Evolutionary conservation across 35 echinoderm and acorn worm genomes (phyloP).

Genomic region (Ptychodera flava): DNA sequence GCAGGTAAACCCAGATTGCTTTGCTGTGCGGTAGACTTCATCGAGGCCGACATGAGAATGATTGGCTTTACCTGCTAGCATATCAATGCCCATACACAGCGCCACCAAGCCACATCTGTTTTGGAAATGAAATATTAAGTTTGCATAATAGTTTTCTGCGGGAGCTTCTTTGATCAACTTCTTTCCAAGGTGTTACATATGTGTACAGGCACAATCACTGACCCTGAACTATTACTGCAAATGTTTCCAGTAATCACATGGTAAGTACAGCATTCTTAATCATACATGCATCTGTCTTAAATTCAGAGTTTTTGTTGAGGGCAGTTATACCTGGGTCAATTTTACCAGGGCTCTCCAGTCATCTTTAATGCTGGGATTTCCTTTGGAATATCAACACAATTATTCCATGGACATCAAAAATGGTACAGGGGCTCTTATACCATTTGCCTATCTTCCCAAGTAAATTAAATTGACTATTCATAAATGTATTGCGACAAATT

Average conservation of each 20-base stretch:
- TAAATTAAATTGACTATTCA: too few species aligned
- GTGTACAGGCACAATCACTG: background rate
- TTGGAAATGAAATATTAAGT: background rate
- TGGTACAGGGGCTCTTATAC: too few species aligned
- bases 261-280: too few species aligned
- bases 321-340: too few species aligned
- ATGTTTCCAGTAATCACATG: background rate
- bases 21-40: background rate
- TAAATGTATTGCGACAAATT: too few species aligned
- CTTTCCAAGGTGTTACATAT: background rate
- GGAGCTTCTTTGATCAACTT: background rate
- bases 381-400: too few species aligned
- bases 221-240: background rate
- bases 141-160: background rate
- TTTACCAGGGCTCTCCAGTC: too few species aligned
- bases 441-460: too few species aligned
- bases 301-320: too few species aligned
- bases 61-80: background rate
- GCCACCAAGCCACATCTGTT: slow-evolving; percentile 16
- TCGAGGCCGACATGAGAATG: background rate
- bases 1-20: background rate
- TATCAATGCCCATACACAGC: background rate
- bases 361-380: too few species aligned
- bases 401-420: too few species aligned
- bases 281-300: too few species aligned